Percentiles rank a stretch among this genome's conserved stretches.
Conservation (phyloP, 2,113 vertebrate genomes). For the Esox niger region DNA sequence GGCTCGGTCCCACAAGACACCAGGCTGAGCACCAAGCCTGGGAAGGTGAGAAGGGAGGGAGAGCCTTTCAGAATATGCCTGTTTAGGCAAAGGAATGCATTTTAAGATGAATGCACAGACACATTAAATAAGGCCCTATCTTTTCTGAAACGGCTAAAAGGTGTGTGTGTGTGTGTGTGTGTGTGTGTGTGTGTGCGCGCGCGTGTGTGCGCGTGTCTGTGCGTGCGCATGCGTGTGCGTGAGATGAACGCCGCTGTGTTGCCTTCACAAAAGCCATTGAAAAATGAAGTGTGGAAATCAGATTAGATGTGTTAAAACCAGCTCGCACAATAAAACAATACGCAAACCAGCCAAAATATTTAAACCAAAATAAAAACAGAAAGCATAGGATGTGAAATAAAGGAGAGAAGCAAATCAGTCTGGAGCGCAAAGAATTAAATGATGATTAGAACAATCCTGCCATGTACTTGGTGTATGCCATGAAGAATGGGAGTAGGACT, state of each 20-base stretch:
- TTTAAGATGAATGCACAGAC: not conserved
- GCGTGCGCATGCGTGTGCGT: not conserved
- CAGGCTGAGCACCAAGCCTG: not conserved
- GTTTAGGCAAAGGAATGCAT: not conserved
- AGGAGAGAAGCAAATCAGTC: conserved; percentile 1
- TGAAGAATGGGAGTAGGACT: conserved; percentile 27
- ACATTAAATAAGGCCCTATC: not conserved
- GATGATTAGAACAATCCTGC: conserved; percentile 27
- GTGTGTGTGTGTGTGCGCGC: not conserved
- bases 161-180: not conserved
- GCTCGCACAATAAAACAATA: conserved; percentile 11
- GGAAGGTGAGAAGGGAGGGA: conserved; percentile 1
- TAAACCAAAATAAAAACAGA: conserved; percentile 8
- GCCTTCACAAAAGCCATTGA: conserved; percentile 4
- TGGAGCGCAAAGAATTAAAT: conserved; percentile 2
- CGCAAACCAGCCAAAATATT: conserved; percentile 15
- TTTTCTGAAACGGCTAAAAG: not conserved
- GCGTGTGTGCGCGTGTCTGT: too few species aligned
- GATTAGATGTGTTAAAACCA: conserved; percentile 27
- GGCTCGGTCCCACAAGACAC: not conserved
- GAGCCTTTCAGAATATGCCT: not conserved
- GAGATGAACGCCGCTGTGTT: not conserved
- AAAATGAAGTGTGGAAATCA: conserved; percentile 33
- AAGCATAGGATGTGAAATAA: not conserved
- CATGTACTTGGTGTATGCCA: conserved; percentile 10